phyloP scores from a whole-genome alignment of 2,888 invertebrate genomes.

The Drosophila sordidapex region DNA sequence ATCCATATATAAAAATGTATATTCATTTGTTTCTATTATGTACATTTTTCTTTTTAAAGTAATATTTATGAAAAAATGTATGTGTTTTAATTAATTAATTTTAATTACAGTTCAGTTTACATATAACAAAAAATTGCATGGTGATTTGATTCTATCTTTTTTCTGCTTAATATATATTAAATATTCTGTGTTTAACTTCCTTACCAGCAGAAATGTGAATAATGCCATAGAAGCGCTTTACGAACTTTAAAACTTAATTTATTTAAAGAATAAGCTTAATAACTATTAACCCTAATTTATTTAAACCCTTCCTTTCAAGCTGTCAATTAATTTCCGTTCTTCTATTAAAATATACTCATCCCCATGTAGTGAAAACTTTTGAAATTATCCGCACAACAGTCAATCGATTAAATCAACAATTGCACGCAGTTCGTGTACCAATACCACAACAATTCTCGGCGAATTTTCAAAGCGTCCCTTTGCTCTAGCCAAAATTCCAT shows the following conservation, averaged over 20 bases:
- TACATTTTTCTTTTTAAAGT: background rate
- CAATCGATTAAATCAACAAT: constrained; percentile 33
- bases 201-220: background rate
- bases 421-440: constrained; percentile 27
- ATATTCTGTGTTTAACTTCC: background rate
- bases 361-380: background rate
- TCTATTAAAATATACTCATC: background rate
- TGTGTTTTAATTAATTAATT: background rate
- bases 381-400: constrained; percentile 4
- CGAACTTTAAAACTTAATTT: background rate
- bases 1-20: background rate
- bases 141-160: background rate
- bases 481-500: constrained; percentile 8
- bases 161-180: background rate
- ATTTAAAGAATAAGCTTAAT: background rate
- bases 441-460: constrained; percentile 22
- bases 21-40: background rate
- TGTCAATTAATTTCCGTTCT: background rate
- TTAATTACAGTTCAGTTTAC: background rate
- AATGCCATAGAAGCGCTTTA: background rate
- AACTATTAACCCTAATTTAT: background rate
- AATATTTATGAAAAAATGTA: background rate
- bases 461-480: constrained; percentile 13
- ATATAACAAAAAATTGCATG: background rate
- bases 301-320: background rate